These are phyloP conservation scores for Gobionotothen gibberifrons DNA, from an alignment of 2,797 vertebrate genomes.

Conservation along the genomic window DNA sequence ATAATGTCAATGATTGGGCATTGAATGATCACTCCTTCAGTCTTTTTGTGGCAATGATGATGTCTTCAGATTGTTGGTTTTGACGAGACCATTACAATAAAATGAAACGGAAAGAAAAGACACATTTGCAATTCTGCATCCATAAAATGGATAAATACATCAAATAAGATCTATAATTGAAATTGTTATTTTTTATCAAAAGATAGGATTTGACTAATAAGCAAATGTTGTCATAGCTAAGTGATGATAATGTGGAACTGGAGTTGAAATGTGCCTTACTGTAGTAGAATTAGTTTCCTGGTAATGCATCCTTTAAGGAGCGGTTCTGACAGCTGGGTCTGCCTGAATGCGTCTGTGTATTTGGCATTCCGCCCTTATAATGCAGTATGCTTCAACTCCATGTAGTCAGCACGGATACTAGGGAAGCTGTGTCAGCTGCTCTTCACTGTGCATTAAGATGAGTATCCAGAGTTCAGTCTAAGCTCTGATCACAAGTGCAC, in stretches of 20 bases:
- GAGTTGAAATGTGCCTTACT: slow-evolving; percentile 25
- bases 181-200: background rate
- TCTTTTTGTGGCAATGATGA: background rate
- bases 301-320: slow-evolving; percentile 50
- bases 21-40: background rate
- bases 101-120: background rate
- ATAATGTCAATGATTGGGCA: background rate
- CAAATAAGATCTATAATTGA: background rate
- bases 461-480: slow-evolving; percentile 47
- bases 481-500: slow-evolving; percentile 32
- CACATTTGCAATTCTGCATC: background rate
- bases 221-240: slow-evolving; percentile 17
- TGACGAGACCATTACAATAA: background rate
- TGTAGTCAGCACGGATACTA: slow-evolving; percentile 49
- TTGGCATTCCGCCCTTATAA: slow-evolving; percentile 64
- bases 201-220: slow-evolving; percentile 3
- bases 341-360: slow-evolving; percentile 60
- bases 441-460: slow-evolving; percentile 50
- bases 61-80: slow-evolving; percentile 2
- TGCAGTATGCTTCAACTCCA: slow-evolving; percentile 57
- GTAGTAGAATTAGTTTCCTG: slow-evolving; percentile 47
- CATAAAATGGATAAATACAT: background rate
- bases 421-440: slow-evolving; percentile 68
- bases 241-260: slow-evolving; percentile 14
- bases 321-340: slow-evolving; percentile 45